Conservation (phyloP, 2,888 invertebrate species). For the Chrysopilus asiliformis region DNA sequence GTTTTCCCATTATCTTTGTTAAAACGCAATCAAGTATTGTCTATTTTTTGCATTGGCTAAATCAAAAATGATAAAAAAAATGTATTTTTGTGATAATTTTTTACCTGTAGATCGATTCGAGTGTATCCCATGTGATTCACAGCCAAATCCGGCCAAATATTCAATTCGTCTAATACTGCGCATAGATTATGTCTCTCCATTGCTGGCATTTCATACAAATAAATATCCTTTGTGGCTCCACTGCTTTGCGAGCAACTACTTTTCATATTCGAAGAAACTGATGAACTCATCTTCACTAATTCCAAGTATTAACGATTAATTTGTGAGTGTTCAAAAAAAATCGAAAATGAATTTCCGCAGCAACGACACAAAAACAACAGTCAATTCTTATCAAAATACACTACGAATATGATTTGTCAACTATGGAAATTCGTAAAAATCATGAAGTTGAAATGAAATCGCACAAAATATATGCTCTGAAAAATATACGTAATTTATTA, state of each 20-base stretch:
- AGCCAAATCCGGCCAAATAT: constrained; percentile 69
- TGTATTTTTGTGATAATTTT: too few species aligned
- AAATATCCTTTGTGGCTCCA: constrained; percentile 28
- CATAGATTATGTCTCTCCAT: constrained; percentile 55
- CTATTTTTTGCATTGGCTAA: constrained; percentile 24
- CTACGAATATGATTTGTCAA: too few species aligned
- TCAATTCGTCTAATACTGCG: constrained; percentile 60
- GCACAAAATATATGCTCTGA: too few species aligned
- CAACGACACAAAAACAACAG: too few species aligned
- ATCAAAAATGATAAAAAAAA: too few species aligned
- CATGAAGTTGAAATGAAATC: too few species aligned
- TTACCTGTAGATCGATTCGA: constrained; percentile 31
- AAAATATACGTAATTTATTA: too few species aligned
- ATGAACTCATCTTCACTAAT: constrained; percentile 19
- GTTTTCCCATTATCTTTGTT: neutral
- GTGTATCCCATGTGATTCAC: constrained; percentile 51
- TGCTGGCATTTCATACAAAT: constrained; percentile 63
- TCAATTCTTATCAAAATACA: too few species aligned
- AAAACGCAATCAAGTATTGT: neutral
- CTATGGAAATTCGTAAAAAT: too few species aligned
- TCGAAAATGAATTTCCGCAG: too few species aligned
- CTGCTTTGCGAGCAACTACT: constrained; percentile 2
- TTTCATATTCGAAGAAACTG: constrained; percentile 13
- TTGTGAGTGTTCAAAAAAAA: too few species aligned
- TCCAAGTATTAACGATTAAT: too few species aligned